Evolutionary conservation across 2,797 vertebrate genomes (phyloP), one percentile per base, ranked within the genome.

Genomic region (Pantherophis alleghaniensis): DNA sequence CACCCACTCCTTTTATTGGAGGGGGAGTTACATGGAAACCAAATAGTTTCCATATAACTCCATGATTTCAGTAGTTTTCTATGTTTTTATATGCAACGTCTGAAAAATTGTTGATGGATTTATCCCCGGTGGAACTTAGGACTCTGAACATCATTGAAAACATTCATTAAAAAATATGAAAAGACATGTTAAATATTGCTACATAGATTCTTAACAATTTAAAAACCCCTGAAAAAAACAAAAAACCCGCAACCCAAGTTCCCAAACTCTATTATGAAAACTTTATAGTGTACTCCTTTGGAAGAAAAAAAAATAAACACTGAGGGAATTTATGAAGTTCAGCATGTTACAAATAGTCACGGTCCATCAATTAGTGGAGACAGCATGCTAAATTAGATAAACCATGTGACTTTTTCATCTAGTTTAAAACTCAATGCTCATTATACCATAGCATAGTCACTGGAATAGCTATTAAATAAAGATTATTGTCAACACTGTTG

Each of bases 251-350:
- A 59, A 32, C 60, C 42, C 63, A 69, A 90, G 12, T 63, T 55
- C 28, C 69, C 56, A 83, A 91, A 12, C 42, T 28, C 7, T 57
- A 83, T 79, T 61, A 42, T 61, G 69, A 89, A 92, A 89, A 56
- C 42, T 32, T 92, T 66, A 69, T 37, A 7, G n/a, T 37, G 6
- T 55, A 7, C 26, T 60, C 42, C 26, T 74, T 66, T 88, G 32
- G 74, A 42, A 42, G 59, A 87, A 92, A 87, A 63, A 63, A 69
- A 92, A 92, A 92, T 60, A 56, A 89, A n/a, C 74, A n/a, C n/a
- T 63, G 88, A 87, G 66, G n/a, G 57, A 53, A 86, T 63, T 61
- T 51, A 63, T 90, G 22, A 57, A 56, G 12, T 69, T 69, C 86
- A 69, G 91, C 22, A 42, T 12, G 59, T 86, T 7, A 9, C 42